These are phyloP conservation scores for Brachypteracias leptosomus DNA, from an alignment of 2,113 vertebrate species.

Conservation along the genomic window DNA sequence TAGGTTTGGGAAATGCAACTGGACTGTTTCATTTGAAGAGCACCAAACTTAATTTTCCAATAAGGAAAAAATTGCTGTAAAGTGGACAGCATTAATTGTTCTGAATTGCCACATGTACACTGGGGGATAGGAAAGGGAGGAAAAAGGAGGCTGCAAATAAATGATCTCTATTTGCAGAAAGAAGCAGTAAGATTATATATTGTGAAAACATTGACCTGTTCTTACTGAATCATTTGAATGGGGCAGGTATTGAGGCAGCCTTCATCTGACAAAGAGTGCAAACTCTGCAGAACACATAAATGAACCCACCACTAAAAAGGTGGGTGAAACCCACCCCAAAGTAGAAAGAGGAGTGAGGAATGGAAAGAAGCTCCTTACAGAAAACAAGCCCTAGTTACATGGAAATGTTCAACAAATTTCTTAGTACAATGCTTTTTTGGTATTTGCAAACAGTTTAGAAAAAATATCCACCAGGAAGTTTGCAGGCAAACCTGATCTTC, in stretches of 20 bases:
- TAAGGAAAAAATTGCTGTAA: background rate
- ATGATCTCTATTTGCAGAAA: background rate
- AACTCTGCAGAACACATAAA: background rate
- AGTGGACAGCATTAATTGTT: background rate
- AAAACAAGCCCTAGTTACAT: background rate
- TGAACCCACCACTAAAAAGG: background rate
- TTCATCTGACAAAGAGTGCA: background rate
- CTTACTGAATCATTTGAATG: background rate
- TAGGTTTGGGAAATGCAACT: background rate
- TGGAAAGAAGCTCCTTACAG: background rate
- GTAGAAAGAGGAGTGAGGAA: background rate
- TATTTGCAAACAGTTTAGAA: background rate
- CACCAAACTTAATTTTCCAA: background rate
- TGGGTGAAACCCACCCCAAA: background rate
- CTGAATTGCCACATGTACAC: accelerated
- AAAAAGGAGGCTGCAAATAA: background rate
- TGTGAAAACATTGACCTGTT: background rate
- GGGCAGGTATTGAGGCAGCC: background rate
- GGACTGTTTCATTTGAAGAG: background rate
- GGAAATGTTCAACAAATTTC: background rate
- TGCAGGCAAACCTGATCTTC: background rate
- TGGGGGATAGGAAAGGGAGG: background rate
- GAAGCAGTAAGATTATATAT: background rate
- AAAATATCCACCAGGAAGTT: background rate
- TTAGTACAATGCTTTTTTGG: background rate